phyloP scores from a whole-genome alignment of 1,140 invertebrate genomes.

The Eriocheir sinensis region DNA sequence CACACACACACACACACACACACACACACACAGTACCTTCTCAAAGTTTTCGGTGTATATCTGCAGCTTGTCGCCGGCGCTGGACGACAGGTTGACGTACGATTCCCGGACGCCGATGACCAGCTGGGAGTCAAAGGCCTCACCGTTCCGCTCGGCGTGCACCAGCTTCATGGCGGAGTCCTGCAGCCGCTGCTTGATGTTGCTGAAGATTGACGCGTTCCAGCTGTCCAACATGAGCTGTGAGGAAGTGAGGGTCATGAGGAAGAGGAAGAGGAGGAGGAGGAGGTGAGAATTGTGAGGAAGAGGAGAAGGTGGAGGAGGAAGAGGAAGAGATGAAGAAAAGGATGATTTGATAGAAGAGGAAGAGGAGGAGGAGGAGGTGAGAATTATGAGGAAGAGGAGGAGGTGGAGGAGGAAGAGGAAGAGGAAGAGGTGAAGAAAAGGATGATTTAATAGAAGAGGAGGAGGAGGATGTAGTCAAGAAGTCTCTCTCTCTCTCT shows the following conservation, averaged over 20 bases:
- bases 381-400: too few species aligned
- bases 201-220: conserved; percentile 98
- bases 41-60: conserved; percentile 99
- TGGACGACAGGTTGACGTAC: conserved; percentile 98
- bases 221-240: conserved; percentile 98
- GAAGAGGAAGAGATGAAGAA: too few species aligned
- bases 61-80: conserved; percentile 94
- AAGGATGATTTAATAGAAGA: too few species aligned
- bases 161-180: conserved; percentile 99
- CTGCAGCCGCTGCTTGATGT: conserved; percentile 96
- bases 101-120: conserved; percentile 98
- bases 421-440: too few species aligned
- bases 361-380: too few species aligned
- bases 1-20: background rate
- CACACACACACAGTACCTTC: conserved; percentile 84
- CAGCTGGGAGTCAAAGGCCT: conserved; percentile 98
- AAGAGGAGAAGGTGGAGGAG: too few species aligned
- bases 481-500: too few species aligned
- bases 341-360: too few species aligned
- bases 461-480: too few species aligned
- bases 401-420: too few species aligned
- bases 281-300: background rate
- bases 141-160: conserved; percentile 96
- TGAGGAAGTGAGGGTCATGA: background rate
- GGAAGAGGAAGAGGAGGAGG: background rate